phyloP scores from a whole-genome alignment of 1,140 invertebrate genomes.

The Homarus americanus region DNA sequence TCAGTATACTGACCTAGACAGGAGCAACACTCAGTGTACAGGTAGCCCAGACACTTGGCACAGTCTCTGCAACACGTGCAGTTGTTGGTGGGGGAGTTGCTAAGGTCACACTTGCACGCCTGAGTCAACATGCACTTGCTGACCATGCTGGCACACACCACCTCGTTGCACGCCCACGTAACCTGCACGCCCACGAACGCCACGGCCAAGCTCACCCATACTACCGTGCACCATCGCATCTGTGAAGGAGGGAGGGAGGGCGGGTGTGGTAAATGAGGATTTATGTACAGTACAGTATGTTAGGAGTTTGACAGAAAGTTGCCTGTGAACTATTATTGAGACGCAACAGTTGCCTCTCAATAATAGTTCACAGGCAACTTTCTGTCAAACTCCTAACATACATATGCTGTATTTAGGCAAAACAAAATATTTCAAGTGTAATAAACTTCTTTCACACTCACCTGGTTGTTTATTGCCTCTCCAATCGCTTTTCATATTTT shows the following conservation, averaged over 20 bases:
- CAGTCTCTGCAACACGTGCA: constrained; percentile 96
- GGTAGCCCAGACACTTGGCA: constrained; percentile 88
- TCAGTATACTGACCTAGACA: constrained; percentile 93
- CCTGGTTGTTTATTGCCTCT: too few relatives aligned
- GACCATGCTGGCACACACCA: constrained; percentile 94
- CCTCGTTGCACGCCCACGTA: constrained; percentile 86
- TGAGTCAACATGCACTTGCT: constrained; percentile 97
- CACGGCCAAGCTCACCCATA: constrained; percentile 1
- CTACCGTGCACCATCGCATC: background rate
- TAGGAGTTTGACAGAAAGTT: background rate
- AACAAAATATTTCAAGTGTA: background rate
- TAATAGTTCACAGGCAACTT: background rate
- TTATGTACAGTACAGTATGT: background rate
- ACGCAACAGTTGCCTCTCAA: background rate
- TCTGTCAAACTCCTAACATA: too few relatives aligned
- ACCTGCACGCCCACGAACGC: background rate
- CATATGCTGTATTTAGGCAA: background rate
- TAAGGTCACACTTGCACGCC: constrained; percentile 94
- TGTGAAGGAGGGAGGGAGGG: background rate
- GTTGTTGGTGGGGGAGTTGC: constrained; percentile 81
- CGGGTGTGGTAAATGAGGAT: background rate
- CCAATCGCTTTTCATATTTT: too few relatives aligned
- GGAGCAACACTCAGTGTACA: constrained; percentile 96
- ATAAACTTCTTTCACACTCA: too few relatives aligned
- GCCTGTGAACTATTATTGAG: too few relatives aligned